These are phyloP conservation scores for Polydesmus complanatus DNA, from an alignment of 2,888 invertebrate species.

Conservation along the genomic window DNA sequence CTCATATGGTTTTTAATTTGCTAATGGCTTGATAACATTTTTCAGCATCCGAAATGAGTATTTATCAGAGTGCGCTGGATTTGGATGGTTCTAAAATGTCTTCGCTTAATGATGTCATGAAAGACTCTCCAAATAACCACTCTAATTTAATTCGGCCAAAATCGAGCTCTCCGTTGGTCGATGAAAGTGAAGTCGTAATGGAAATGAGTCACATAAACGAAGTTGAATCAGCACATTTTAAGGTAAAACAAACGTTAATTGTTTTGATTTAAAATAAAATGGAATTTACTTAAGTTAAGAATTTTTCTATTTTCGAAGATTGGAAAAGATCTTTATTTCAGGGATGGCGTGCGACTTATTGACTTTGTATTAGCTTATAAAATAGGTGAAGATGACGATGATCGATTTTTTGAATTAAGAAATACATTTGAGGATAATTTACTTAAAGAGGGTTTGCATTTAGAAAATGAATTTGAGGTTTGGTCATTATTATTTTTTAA, in stretches of 20 bases:
- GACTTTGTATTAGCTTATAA: not conserved
- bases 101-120: too few species aligned
- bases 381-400: not conserved
- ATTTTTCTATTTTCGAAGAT: not conserved
- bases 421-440: constrained; percentile 16
- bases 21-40: not conserved
- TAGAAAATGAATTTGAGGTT: constrained; percentile 17
- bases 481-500: not conserved
- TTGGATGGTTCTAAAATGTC: not conserved
- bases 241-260: too few species aligned
- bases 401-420: constrained; percentile 6
- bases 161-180: not conserved
- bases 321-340: not conserved
- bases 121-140: too few species aligned
- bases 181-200: not conserved
- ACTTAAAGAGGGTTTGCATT: constrained; percentile 14
- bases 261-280: too few species aligned
- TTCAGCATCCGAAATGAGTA: not conserved
- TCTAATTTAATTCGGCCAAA: not conserved
- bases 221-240: too few species aligned
- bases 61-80: not conserved
- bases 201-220: not conserved
- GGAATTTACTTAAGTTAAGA: too few species aligned
- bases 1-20: not conserved
- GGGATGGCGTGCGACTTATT: not conserved